phyloP scores from a whole-genome alignment of 1,140 invertebrate genomes.

The Thaumatotibia leucotreta region DNA sequence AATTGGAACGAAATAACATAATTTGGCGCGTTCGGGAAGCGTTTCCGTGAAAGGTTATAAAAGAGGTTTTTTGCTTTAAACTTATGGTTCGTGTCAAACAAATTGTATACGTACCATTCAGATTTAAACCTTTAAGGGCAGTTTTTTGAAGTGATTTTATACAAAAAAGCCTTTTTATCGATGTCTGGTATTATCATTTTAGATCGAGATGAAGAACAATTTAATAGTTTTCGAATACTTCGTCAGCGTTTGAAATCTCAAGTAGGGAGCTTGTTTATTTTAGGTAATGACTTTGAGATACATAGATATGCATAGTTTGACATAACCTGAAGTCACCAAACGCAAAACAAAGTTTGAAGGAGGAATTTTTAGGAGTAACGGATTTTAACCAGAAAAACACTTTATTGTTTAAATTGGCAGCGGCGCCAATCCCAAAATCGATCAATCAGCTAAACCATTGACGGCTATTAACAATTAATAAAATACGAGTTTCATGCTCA shows the following conservation, averaged over 20 bases:
- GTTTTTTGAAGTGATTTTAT: neutral
- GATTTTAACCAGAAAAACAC: neutral
- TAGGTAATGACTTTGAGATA: conserved; percentile 16
- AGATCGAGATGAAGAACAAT: neutral
- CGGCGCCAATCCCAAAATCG: neutral
- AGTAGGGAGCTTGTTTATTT: conserved; percentile 16
- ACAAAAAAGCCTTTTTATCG: neutral
- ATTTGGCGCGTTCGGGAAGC: conserved; percentile 46
- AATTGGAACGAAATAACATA: conserved; percentile 53
- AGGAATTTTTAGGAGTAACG: no score
- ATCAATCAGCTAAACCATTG: neutral
- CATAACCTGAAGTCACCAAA: no score
- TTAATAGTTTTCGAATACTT: neutral
- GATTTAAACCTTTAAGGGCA: neutral
- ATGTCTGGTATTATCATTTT: conserved; percentile 21
- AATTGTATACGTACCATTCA: neutral
- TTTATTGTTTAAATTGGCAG: neutral
- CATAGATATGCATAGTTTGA: no score
- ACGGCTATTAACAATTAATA: conserved; percentile 21
- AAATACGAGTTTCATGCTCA: conserved; percentile 26
- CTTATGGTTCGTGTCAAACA: neutral
- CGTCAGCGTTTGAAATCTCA: conserved; percentile 11
- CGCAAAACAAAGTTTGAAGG: no score
- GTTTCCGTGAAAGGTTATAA: conserved; percentile 18
- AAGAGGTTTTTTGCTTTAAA: neutral